A percentile compares a stretch with the other conserved stretches of the same genome.
Evolutionary conservation across 1,140 invertebrate species (phyloP).

Genomic region (Anastatus disparis): DNA sequence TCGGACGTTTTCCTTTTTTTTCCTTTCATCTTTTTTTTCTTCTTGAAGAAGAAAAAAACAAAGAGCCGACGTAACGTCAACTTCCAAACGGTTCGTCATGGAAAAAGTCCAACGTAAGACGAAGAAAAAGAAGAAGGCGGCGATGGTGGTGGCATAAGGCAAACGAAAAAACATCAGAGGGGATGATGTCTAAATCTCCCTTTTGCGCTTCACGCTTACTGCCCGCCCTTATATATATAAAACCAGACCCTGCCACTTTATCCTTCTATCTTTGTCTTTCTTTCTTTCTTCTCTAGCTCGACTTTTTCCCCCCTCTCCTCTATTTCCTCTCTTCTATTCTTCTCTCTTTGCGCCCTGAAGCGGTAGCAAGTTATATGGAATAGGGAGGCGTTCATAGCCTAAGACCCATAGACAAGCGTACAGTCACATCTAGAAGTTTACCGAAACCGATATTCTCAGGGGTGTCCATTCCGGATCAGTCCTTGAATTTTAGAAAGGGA

Average conservation of each 20-base stretch:
- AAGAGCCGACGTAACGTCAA: conserved; percentile 16
- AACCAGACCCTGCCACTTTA: not conserved
- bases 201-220: conserved; percentile 61
- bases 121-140: conserved; percentile 28
- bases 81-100: too few species aligned
- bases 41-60: too few species aligned
- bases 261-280: not conserved
- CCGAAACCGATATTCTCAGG: not conserved
- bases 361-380: conserved; percentile 1
- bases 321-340: not conserved
- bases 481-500: conserved; percentile 8
- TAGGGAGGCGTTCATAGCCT: conserved; percentile 28
- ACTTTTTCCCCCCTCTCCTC: not conserved
- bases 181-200: conserved; percentile 67
- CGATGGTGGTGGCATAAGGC: conserved; percentile 43
- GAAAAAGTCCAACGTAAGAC: too few species aligned
- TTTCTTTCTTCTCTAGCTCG: not conserved
- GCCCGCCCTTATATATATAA: conserved; percentile 57
- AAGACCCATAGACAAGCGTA: conserved; percentile 4
- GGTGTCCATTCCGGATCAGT: conserved; percentile 20
- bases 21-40: too few species aligned
- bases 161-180: conserved; percentile 51
- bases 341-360: conserved; percentile 25
- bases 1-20: conserved; percentile 26
- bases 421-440: conserved; percentile 27